phyloP scores from a whole-genome alignment of 2,797 vertebrate genomes.

The Columba guinea region DNA sequence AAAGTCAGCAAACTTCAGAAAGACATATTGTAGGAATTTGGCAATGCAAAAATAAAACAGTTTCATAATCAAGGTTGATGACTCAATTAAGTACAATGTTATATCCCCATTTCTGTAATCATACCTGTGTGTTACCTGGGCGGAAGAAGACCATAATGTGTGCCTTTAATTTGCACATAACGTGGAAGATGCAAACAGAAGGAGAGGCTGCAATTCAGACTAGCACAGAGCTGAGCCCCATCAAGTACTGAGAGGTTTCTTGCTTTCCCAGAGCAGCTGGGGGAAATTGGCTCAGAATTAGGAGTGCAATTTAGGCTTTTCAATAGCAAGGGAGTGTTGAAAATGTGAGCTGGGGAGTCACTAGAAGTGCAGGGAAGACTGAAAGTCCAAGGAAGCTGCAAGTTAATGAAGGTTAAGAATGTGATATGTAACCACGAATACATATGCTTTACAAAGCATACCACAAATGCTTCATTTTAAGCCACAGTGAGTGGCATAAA shows the following conservation, averaged over 20 bases:
- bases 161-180: not conserved
- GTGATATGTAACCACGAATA: not conserved
- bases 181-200: not conserved
- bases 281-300: not conserved
- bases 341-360: not conserved
- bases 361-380: not conserved
- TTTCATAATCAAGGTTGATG: not conserved
- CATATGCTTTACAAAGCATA: not conserved
- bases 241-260: not conserved
- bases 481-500: not conserved
- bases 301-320: not conserved
- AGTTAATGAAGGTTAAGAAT: constrained; percentile 18
- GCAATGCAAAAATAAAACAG: not conserved
- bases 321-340: not conserved
- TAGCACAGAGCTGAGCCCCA: not conserved
- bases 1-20: not conserved
- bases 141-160: not conserved
- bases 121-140: not conserved
- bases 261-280: not conserved
- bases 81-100: not conserved
- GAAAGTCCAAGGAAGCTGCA: constrained; percentile 1
- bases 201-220: not conserved
- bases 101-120: not conserved
- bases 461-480: constrained; percentile 7
- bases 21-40: not conserved